Conservation (phyloP, 2,797 vertebrate genomes). For the Megalops cyprinoides region DNA sequence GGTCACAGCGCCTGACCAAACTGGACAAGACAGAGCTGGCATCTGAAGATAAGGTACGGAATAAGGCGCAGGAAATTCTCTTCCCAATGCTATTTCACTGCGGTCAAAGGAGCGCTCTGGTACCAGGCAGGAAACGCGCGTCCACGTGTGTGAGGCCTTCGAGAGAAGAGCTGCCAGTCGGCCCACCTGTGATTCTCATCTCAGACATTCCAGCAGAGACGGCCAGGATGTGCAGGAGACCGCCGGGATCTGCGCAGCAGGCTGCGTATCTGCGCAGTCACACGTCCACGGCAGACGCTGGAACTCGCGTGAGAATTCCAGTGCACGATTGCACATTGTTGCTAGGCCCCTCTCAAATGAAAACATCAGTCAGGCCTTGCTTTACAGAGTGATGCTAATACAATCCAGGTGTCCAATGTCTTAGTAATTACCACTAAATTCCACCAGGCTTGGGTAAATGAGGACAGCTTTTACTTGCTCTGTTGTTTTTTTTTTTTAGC, state of each 20-base stretch:
- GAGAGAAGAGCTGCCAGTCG: not conserved
- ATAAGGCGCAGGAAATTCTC: not conserved
- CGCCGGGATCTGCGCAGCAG: not conserved
- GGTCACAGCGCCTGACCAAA: not conserved
- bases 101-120: not conserved
- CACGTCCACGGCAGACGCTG: not conserved
- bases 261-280: not conserved
- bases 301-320: not conserved
- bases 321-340: not conserved
- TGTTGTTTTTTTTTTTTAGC: not conserved
- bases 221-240: not conserved
- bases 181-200: not conserved
- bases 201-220: not conserved
- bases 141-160: not conserved
- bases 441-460: not conserved
- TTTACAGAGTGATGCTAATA: constrained; percentile 31
- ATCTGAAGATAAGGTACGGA: not conserved
- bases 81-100: not conserved
- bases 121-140: not conserved
- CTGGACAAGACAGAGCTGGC: not conserved
- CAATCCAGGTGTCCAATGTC: constrained; percentile 3
- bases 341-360: not conserved
- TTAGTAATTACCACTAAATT: constrained; percentile 3
- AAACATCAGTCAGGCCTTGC: not conserved
- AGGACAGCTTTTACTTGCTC: not conserved